A percentile compares a stretch with the other conserved stretches of the same genome.
Evolutionary conservation across 2,113 vertebrate genomes (phyloP).

Genomic region (Echinops telfairi): DNA sequence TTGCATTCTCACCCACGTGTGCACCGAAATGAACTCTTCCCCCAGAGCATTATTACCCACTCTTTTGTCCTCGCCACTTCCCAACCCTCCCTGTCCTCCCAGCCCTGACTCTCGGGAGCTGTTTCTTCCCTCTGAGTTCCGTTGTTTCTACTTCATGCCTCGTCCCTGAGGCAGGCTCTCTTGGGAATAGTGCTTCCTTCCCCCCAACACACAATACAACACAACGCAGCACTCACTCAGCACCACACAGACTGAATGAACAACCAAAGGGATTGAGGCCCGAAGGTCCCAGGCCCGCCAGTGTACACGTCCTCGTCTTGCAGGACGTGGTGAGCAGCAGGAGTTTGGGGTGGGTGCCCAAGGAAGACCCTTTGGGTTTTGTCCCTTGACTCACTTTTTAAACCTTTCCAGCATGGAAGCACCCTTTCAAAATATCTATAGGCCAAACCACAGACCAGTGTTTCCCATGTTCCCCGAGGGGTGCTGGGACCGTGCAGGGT

Average conservation of each 20-base stretch:
- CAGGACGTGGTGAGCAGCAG: not conserved
- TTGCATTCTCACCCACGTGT: not conserved
- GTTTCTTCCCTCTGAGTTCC: not conserved
- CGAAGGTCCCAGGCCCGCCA: not conserved
- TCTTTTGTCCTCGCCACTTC: not conserved
- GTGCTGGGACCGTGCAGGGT: too few species aligned
- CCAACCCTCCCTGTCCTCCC: too few species aligned
- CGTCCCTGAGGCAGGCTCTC: too few species aligned
- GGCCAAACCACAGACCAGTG: not conserved
- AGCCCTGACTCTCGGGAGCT: not conserved
- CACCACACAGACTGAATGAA: not conserved
- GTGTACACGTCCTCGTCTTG: accelerated
- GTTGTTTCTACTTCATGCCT: not conserved
- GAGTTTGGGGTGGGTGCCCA: not conserved
- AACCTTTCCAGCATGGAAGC: not conserved
- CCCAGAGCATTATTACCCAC: not conserved
- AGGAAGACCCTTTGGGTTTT: not conserved
- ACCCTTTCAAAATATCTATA: not conserved
- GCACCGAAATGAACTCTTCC: not conserved
- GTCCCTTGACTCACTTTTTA: not conserved
- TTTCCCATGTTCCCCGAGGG: too few species aligned
- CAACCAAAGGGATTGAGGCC: not conserved
- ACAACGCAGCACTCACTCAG: not conserved
- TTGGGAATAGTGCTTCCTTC: not conserved
- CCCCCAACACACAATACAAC: not conserved